Evolutionary conservation across 2,797 vertebrate genomes (phyloP).

Genomic region (Gymnoscopelus braueri): DNA sequence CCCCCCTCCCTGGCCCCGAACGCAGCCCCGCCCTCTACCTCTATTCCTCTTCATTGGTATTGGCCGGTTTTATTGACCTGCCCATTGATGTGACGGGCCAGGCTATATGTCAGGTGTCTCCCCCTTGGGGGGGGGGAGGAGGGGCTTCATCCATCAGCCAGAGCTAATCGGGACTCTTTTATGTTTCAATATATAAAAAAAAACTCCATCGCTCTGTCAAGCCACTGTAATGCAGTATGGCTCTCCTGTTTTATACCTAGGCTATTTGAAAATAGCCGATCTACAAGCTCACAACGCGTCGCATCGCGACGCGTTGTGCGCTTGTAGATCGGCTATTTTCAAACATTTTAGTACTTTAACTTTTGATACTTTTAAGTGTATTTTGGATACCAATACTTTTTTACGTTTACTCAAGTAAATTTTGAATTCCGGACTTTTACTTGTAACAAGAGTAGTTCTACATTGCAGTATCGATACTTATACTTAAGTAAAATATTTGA

Average conservation of each 20-base stretch:
- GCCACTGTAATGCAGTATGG: neutral
- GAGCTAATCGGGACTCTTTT: conserved; percentile 31
- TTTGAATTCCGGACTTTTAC: too few relatives aligned
- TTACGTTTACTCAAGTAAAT: too few relatives aligned
- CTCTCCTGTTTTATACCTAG: neutral
- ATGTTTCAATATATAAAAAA: conserved; percentile 8
- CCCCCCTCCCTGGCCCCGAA: neutral
- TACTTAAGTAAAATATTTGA: too few relatives aligned
- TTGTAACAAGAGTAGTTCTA: too few relatives aligned
- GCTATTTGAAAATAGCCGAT: too few relatives aligned
- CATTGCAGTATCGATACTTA: too few relatives aligned
- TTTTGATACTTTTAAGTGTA: too few relatives aligned
- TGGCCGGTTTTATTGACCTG: conserved; percentile 15
- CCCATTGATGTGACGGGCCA: conserved; percentile 30
- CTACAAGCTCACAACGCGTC: too few relatives aligned
- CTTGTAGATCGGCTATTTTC: too few relatives aligned
- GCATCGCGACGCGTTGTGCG: too few relatives aligned
- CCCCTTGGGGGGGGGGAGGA: conserved; percentile 5
- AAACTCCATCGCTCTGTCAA: conserved; percentile 5
- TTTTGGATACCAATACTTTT: too few relatives aligned
- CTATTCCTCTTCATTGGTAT: conserved; percentile 18
- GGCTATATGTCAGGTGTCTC: conserved; percentile 15
- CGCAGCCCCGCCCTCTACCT: neutral
- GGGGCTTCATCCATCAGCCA: conserved; percentile 14
- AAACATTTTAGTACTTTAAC: too few relatives aligned